A percentile compares a stretch with the other conserved stretches of the same genome.
These are phyloP conservation scores for Drosophila colorata DNA, from an alignment of 2,888 invertebrate genomes.

Conservation along the genomic window DNA sequence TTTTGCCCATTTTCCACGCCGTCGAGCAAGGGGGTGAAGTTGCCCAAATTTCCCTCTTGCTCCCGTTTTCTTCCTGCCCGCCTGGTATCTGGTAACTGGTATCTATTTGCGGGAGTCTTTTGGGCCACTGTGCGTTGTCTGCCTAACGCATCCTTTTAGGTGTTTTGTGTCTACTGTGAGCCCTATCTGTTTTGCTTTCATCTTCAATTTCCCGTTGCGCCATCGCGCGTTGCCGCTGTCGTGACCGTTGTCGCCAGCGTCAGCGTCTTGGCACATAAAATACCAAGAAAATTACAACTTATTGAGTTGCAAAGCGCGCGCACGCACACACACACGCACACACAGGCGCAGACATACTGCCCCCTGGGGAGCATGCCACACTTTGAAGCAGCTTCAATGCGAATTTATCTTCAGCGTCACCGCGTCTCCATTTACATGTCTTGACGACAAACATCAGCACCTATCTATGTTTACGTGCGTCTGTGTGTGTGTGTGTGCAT, in stretches of 20 bases:
- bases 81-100: neutral
- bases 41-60: neutral
- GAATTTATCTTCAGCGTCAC: conserved; percentile 28
- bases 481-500: conserved; percentile 13
- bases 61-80: too few species aligned
- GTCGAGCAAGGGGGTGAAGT: conserved; percentile 33
- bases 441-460: conserved; percentile 50
- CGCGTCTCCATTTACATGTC: conserved; percentile 62
- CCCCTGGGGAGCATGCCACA: conserved; percentile 56
- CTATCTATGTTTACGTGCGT: conserved; percentile 27
- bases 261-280: conserved; percentile 54
- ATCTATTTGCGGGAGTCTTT: conserved; percentile 22
- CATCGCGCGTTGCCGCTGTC: conserved; percentile 51
- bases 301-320: conserved; percentile 72
- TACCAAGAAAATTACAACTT: conserved; percentile 74
- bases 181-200: conserved; percentile 71
- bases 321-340: conserved; percentile 14
- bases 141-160: conserved; percentile 60
- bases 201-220: conserved; percentile 77
- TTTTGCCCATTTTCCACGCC: conserved; percentile 71
- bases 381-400: conserved; percentile 30
- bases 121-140: conserved; percentile 17
- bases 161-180: conserved; percentile 54
- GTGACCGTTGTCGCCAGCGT: conserved; percentile 19
- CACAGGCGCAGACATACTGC: conserved; percentile 32